Percentiles rank a stretch among this genome's conserved stretches.
These are phyloP conservation scores for Oryctolagus cuniculus DNA, from an alignment of 2,113 vertebrate species.

Conservation along the genomic window DNA sequence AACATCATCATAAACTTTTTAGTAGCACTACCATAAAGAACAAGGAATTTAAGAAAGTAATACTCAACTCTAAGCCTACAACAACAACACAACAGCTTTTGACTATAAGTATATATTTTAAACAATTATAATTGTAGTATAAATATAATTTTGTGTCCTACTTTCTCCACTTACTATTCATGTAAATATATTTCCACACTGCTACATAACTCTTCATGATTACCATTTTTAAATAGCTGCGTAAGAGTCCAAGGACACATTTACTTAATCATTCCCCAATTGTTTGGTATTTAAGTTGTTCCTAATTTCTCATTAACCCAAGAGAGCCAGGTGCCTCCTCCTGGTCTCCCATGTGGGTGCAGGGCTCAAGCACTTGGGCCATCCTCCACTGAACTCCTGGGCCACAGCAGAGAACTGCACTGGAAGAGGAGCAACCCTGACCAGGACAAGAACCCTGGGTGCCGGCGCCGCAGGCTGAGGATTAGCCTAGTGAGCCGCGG, in stretches of 20 bases:
- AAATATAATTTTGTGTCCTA: slow-evolving; percentile 83
- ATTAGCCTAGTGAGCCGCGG: no score
- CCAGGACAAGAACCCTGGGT: no score
- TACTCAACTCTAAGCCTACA: slow-evolving; percentile 76
- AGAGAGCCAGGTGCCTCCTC: neutral
- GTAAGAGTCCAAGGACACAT: neutral
- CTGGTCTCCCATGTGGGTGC: no score
- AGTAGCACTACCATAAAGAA: slow-evolving; percentile 72
- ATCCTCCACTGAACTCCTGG: no score
- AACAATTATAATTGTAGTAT: slow-evolving; percentile 77
- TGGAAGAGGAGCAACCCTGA: no score
- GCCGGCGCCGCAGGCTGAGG: no score
- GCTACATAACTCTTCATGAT: slow-evolving; percentile 39
- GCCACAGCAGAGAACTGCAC: no score
- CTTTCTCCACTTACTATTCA: slow-evolving; percentile 64
- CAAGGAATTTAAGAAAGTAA: slow-evolving; percentile 79
- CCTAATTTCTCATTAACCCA: neutral
- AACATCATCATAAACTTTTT: slow-evolving; percentile 65
- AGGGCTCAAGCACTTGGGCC: no score
- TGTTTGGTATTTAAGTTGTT: slow-evolving; percentile 50
- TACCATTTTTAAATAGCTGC: slow-evolving; percentile 65
- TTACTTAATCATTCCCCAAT: neutral
- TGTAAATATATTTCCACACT: slow-evolving; percentile 66
- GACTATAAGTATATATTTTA: slow-evolving; percentile 77
- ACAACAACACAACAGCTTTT: slow-evolving; percentile 69